Base-by-base conservation (phyloP, 2,888 invertebrate species). In the Cybosia mesomella region DNA sequence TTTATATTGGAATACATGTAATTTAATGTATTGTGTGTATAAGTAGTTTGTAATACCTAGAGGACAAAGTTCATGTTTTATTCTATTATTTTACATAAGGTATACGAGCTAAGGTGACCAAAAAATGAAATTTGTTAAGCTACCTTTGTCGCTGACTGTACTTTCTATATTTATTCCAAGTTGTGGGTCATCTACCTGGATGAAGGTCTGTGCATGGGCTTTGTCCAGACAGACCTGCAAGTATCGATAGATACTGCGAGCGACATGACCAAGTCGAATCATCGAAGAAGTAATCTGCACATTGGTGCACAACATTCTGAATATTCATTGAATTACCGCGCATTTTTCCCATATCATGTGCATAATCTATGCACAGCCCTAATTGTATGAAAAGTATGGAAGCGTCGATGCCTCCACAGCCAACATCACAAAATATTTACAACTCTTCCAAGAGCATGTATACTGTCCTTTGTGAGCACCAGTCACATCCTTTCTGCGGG, bases 361-460 rank as follows among this genome's bases (percentile, higher is more conserved):
- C 13, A 0, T n/a, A 28, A 32, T 21, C n/a, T 11, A 28, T 43
- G 43, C 43, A 43, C 61, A 28, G 15, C 61, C 61, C 15, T 21
- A 34, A 15, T 61, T 7, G 61, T 28, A 61, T 43, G 28, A 43
- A 58, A 55, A 57, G 21, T 18, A 21, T 59, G 36, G 36, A 36
- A 54, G 55, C 11, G n/a, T 67, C 71, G 70, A 66, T 72, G 57
- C 71, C 79, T 70, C 77, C 80, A 67, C 70, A 80, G 62, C 60
- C 71, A 72, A 66, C 15, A 70, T 72, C 70, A 79, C 72, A 61
- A 61, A 8, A 67, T 67, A 63, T 71, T 66, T 64, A 71, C 75
- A 78, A 39, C 43, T 68, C 49, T n/a, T 72, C 64, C 67, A 70
- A 66, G 67, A 77, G 73, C 74, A 60, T 57, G 54, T 64, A 71